Conservation (phyloP, 2,113 vertebrate genomes). For the Lampris incognitus region DNA sequence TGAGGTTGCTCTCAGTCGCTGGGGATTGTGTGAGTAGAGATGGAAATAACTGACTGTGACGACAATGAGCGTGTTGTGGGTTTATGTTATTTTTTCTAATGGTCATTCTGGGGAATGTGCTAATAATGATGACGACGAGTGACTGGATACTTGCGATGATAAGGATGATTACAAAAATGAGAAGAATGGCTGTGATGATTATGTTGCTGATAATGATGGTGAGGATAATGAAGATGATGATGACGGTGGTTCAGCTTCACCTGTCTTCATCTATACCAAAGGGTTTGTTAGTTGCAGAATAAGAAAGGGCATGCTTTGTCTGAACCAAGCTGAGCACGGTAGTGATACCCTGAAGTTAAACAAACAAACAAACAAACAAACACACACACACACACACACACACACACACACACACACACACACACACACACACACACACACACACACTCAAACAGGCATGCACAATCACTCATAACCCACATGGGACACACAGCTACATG, state of each 20-base stretch:
- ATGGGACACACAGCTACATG: slow-evolving; percentile 17
- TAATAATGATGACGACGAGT: background rate
- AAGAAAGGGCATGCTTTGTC: slow-evolving; percentile 52
- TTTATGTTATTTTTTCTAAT: background rate
- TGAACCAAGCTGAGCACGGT: slow-evolving; percentile 54
- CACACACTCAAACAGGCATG: slow-evolving; percentile 21
- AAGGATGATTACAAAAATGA: too few relatives aligned
- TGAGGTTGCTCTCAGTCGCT: slow-evolving; percentile 15
- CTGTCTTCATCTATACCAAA: slow-evolving; percentile 72
- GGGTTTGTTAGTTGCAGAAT: slow-evolving; percentile 66
- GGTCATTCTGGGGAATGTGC: slow-evolving; percentile 12
- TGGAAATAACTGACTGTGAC: slow-evolving; percentile 18
- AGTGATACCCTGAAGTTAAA: slow-evolving; percentile 28
- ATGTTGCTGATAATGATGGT: background rate
- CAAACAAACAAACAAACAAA: slow-evolving; percentile 25
- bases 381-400: slow-evolving; percentile 18
- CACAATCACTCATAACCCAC: background rate
- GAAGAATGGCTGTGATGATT: background rate
- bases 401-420: slow-evolving; percentile 25
- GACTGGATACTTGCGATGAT: too few relatives aligned
- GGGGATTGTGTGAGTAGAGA: slow-evolving; percentile 32
- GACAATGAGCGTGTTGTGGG: background rate
- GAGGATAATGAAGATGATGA: background rate
- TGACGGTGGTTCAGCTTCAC: slow-evolving; percentile 19
- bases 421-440: slow-evolving; percentile 27